Conservation (phyloP, 2,888 invertebrate species). For the Flexamia atlantica region DNA sequence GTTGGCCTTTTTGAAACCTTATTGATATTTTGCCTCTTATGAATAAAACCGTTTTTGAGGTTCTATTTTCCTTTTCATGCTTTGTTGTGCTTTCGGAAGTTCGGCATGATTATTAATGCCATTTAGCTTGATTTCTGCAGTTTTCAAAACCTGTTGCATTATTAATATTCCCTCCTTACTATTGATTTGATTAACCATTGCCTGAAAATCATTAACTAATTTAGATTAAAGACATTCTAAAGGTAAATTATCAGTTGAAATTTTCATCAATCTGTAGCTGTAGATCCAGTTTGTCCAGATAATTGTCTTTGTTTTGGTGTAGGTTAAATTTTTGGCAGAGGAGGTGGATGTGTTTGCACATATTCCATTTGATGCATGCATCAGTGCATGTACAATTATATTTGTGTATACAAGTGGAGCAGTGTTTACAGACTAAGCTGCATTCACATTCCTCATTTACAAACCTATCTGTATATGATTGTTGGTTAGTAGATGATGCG, state of each 20-base stretch:
- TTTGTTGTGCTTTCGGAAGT: neutral
- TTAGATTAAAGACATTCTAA: neutral
- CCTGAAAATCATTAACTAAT: neutral
- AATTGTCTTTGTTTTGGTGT: neutral
- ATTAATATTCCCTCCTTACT: neutral
- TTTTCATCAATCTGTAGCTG: neutral
- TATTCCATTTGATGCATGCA: constrained; percentile 43
- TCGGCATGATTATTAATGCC: neutral
- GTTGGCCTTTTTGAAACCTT: neutral
- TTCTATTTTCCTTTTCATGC: neutral
- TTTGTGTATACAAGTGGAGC: constrained; percentile 40
- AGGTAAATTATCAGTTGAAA: neutral
- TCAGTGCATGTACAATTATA: constrained; percentile 41
- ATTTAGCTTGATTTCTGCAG: neutral
- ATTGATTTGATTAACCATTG: neutral
- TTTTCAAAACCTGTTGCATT: neutral
- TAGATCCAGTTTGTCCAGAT: neutral
- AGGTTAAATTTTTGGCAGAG: neutral
- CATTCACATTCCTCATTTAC: constrained; percentile 12
- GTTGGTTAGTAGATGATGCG: neutral
- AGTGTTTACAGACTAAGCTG: neutral
- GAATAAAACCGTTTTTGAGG: neutral
- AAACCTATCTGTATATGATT: constrained; percentile 14
- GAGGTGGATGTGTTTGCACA: constrained; percentile 51
- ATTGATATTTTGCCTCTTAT: neutral